Evolutionary conservation across 92 coral and sea anemone species (phyloP), one percentile per base, ranked within the genome.

Genomic region (Chrysogorgia sp.): DNA sequence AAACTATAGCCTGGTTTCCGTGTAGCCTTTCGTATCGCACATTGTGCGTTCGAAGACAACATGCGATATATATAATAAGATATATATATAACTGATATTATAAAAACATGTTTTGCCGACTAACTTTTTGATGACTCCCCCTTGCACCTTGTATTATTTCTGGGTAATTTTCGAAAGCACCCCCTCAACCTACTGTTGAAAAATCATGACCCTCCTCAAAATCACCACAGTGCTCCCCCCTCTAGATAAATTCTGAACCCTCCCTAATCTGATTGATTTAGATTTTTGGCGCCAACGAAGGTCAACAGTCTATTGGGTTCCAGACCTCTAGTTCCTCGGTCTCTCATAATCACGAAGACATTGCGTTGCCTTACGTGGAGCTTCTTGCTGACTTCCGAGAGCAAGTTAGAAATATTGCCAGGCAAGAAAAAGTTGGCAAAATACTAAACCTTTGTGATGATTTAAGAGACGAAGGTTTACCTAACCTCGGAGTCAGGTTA

Each of bases 231-330:
- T 15, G 7, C n/a, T 47, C n/a, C 7, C 15, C 53, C 2, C 53
- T 47, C 17, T 47, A 7, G 5, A 37, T 37, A n/a, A 7, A 47
- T 47, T 2, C n/a, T n/a, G n/a, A n/a, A n/a, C n/a, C n/a, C n/a
- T n/a, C n/a, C n/a, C n/a, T n/a, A n/a, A n/a, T n/a, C n/a, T n/a
- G n/a, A n/a, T 47, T 47, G 10, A 15, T 47, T 7, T 63, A 92
- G 97, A 76, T 94, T 19, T 94, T 94, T 80, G 98, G 98, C 55
- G 97, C 98, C 2, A 92, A 92, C 50, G 98, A 94, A 22, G 98
- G 96, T 22, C 92, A 87, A 31, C 97, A 94, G 77, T 53, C 76
- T 10, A 86, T 94, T 58, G 98, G 97, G 8, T 94, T 94, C 81
- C 90, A 91, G 34, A 82, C 80, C 1, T 77, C 98, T 3, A 87